A percentile compares a stretch with the other conserved stretches of the same genome.
These are phyloP conservation scores for Agonum fuliginosum DNA, from an alignment of 2,888 invertebrate species.

Conservation along the genomic window DNA sequence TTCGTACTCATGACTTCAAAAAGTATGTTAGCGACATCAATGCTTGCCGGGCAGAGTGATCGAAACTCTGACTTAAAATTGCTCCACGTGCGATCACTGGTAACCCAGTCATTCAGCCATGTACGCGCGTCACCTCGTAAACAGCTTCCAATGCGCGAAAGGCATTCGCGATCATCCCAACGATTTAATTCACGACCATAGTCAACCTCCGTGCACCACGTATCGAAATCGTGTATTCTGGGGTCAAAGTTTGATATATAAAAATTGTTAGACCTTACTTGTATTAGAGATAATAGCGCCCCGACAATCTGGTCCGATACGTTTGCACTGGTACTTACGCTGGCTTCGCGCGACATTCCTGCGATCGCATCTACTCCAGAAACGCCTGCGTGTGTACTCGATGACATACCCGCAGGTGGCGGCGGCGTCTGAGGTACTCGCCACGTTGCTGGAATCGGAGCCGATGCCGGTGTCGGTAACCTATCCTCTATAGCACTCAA, in stretches of 20 bases:
- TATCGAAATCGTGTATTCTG: background rate
- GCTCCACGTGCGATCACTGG: background rate
- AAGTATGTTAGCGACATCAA: background rate
- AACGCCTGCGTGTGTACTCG: background rate
- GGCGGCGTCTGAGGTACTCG: too few relatives aligned
- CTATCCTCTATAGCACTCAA: too few relatives aligned
- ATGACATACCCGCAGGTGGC: too few relatives aligned
- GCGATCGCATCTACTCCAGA: background rate
- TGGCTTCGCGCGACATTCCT: background rate
- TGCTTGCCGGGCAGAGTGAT: background rate
- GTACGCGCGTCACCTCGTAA: background rate
- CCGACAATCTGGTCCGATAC: too few relatives aligned
- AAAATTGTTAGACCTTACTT: background rate
- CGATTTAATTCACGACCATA: background rate
- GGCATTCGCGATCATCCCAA: background rate
- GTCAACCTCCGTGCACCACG: background rate
- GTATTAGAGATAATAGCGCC: background rate
- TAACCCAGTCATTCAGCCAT: slow-evolving; percentile 6
- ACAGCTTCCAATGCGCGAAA: background rate
- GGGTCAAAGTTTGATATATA: background rate
- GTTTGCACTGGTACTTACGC: background rate
- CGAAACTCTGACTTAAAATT: background rate
- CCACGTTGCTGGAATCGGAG: too few relatives aligned
- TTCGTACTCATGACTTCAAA: background rate
- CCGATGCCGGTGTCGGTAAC: too few relatives aligned